phyloP scores from a whole-genome alignment of 2,888 invertebrate genomes.

The Xanthostigma xanthostigma region DNA sequence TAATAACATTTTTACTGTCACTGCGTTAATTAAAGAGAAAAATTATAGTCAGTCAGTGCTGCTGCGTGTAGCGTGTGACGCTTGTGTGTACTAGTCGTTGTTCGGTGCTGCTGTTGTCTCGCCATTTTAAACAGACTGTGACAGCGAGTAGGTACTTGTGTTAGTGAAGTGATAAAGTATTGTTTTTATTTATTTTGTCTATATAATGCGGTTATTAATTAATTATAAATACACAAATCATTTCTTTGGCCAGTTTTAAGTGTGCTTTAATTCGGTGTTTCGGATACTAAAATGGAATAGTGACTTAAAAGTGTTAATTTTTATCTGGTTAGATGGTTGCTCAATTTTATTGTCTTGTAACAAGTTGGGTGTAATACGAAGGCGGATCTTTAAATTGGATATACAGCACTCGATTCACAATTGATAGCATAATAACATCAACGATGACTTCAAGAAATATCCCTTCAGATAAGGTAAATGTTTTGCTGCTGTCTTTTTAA shows the following conservation, averaged over 20 bases:
- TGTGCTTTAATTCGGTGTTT: neutral
- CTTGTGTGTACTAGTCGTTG: neutral
- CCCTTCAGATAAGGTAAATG: conserved; percentile 67
- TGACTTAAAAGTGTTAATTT: neutral
- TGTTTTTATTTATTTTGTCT: neutral
- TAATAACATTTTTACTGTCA: too few species aligned
- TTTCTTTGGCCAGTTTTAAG: neutral
- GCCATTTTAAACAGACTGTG: neutral
- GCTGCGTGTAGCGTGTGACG: neutral
- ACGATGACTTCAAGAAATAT: conserved; percentile 67
- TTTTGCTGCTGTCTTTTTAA: conserved; percentile 26
- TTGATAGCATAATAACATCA: conserved; percentile 31
- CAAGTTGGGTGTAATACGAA: neutral
- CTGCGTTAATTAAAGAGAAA: too few species aligned
- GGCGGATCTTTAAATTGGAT: neutral
- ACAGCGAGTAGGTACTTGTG: neutral
- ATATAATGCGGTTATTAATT: neutral
- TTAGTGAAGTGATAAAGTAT: neutral
- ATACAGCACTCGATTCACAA: neutral
- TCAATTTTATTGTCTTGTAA: neutral
- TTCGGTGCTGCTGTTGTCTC: neutral
- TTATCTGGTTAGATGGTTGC: neutral
- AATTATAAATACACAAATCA: neutral
- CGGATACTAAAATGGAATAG: neutral
- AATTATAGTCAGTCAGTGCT: neutral